Conservation (phyloP, 2,113 vertebrate genomes). For the Jaculus jaculus region DNA sequence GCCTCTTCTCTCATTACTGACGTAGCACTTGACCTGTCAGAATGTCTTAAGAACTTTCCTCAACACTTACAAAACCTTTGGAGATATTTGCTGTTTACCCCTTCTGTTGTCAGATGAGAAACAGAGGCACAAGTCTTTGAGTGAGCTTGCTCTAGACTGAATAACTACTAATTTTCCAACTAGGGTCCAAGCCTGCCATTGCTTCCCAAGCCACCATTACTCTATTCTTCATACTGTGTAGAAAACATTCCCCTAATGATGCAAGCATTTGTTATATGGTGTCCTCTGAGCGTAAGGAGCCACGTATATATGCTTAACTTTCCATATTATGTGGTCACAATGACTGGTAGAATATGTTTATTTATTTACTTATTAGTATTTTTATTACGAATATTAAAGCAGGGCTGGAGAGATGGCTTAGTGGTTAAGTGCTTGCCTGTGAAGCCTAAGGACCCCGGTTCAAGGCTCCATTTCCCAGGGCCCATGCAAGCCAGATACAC, state of each 20-base stretch:
- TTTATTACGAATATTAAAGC: no score
- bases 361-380: no score
- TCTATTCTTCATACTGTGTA: background rate
- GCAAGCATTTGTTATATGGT: background rate
- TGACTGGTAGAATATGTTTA: background rate
- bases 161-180: background rate
- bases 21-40: background rate
- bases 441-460: no score
- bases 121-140: background rate
- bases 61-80: background rate
- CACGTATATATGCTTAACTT: background rate
- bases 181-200: background rate
- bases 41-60: background rate
- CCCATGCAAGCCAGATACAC: no score
- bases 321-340: background rate
- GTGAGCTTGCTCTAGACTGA: background rate
- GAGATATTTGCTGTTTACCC: background rate
- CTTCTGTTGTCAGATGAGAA: background rate
- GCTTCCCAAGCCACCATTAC: background rate
- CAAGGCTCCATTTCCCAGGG: no score
- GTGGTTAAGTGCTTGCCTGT: no score
- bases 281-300: background rate
- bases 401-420: no score
- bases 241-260: background rate
- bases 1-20: background rate